Evolutionary conservation across 2,888 invertebrate species (phyloP).

Genomic region (Microplitis manilae): DNA sequence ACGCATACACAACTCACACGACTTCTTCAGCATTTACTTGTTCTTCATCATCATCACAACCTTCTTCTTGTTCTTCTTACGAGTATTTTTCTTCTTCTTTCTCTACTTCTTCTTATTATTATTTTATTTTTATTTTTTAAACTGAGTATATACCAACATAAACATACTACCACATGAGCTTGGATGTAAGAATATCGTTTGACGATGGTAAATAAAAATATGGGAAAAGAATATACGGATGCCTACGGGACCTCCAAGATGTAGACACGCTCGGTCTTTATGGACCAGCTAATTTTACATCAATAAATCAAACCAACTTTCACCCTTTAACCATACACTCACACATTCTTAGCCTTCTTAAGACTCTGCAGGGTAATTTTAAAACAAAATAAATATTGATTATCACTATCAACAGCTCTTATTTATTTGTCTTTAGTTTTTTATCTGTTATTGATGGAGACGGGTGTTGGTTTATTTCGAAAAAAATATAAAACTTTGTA

Average conservation of each 20-base stretch:
- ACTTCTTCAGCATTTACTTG: neutral
- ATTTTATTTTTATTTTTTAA: too few relatives aligned
- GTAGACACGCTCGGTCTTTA: conserved; percentile 28
- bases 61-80: neutral
- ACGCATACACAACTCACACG: conserved; percentile 40
- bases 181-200: neutral
- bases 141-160: neutral
- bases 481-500: too few relatives aligned
- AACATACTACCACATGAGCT: neutral
- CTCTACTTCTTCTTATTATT: neutral
- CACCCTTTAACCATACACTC: conserved; percentile 21
- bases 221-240: conserved; percentile 2
- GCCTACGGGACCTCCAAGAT: conserved; percentile 17
- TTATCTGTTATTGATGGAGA: too few relatives aligned
- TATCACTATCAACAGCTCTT: neutral
- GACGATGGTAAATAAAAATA: neutral
- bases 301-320: conserved; percentile 47
- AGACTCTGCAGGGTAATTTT: neutral
- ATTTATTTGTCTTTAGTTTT: neutral
- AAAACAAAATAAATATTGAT: neutral
- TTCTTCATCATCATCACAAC: neutral
- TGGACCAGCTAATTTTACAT: conserved; percentile 39
- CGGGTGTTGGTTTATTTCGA: too few relatives aligned
- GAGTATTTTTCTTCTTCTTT: neutral
- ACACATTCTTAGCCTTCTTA: neutral